These are phyloP conservation scores for Pantherophis vulpinus DNA, from an alignment of 2,797 vertebrate species.

Conservation along the genomic window DNA sequence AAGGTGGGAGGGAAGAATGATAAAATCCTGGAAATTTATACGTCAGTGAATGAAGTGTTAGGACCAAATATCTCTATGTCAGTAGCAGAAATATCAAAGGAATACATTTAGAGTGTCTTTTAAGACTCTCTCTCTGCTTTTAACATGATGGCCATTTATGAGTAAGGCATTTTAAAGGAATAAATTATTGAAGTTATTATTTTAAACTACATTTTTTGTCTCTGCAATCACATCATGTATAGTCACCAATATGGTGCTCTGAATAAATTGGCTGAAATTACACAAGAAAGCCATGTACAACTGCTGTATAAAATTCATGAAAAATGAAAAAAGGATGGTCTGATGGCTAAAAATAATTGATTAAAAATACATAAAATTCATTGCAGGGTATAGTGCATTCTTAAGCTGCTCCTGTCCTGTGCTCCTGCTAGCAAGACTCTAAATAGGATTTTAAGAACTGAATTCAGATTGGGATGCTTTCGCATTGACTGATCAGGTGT, in stretches of 20 bases:
- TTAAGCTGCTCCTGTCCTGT: background rate
- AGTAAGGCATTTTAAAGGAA: background rate
- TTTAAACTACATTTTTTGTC: rapidly evolving
- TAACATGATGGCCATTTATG: constrained; percentile 10
- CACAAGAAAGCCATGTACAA: background rate
- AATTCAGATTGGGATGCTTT: background rate
- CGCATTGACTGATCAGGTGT: background rate
- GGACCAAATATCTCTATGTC: background rate
- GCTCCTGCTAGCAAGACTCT: background rate
- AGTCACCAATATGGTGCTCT: background rate
- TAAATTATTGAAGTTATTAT: background rate
- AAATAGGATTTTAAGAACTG: background rate
- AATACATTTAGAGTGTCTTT: background rate
- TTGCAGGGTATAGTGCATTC: background rate
- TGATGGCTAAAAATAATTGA: background rate
- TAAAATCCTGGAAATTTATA: background rate
- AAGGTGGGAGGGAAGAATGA: constrained; percentile 21
- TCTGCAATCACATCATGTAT: rapidly evolving
- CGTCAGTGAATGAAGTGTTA: rapidly evolving
- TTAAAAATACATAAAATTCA: background rate
- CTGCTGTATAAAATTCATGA: background rate
- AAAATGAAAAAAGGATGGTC: background rate
- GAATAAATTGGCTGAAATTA: background rate
- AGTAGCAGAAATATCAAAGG: background rate
- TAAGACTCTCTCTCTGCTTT: constrained; percentile 7